These are phyloP conservation scores for Pollimyrus isidori DNA, from an alignment of 2,113 vertebrate genomes.

Conservation along the genomic window DNA sequence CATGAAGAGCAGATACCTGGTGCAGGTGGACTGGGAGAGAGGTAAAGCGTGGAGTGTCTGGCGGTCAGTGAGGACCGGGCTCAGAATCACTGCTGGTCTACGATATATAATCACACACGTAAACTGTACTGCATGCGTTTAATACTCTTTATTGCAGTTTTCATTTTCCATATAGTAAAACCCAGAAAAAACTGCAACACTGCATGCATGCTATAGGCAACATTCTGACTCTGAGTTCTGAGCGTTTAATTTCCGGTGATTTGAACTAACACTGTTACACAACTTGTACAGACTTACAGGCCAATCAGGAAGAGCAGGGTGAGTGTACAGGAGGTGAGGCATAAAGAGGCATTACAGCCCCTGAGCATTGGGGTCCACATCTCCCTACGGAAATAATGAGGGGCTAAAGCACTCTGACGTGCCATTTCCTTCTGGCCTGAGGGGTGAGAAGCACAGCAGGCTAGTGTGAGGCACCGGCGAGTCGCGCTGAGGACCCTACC, in stretches of 20 bases:
- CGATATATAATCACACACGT: background rate
- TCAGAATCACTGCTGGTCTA: background rate
- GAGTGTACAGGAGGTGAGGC: background rate
- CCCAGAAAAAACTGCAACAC: background rate
- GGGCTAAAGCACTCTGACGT: background rate
- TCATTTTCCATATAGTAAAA: background rate
- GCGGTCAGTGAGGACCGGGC: background rate
- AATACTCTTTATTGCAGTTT: background rate
- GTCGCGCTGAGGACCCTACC: constrained; percentile 53
- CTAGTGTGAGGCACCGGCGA: background rate
- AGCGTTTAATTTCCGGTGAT: background rate
- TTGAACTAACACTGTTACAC: background rate
- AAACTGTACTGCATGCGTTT: background rate
- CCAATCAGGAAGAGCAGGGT: background rate
- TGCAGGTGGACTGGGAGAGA: background rate
- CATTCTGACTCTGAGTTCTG: background rate
- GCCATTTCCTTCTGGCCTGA: background rate
- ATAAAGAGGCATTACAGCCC: background rate
- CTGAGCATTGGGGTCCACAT: background rate
- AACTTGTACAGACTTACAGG: background rate
- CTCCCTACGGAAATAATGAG: background rate
- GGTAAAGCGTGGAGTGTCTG: background rate
- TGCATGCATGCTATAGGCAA: background rate
- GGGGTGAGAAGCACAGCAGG: background rate
- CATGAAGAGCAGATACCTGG: background rate